Conservation (phyloP, 2,888 invertebrate genomes). For the Parnassius apollo region DNA sequence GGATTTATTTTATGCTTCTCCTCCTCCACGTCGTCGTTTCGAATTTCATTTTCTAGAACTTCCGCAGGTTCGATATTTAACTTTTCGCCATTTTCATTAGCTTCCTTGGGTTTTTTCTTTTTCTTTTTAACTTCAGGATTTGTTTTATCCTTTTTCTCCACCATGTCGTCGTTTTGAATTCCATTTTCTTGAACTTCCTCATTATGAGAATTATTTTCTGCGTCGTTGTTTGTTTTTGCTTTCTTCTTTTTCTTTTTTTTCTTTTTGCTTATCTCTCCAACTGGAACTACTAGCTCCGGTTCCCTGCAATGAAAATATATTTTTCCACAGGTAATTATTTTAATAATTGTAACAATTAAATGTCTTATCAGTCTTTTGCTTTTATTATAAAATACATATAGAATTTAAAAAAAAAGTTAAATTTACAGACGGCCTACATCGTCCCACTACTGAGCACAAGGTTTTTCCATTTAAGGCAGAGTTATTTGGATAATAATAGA, state of each 20-base stretch:
- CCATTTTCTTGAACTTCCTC: slow-evolving; percentile 37
- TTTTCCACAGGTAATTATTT: too few relatives aligned
- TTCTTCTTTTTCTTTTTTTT: slow-evolving; percentile 67
- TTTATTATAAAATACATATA: too few relatives aligned
- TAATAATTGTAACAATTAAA: too few relatives aligned
- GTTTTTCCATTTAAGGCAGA: too few relatives aligned
- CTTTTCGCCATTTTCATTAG: slow-evolving; percentile 32
- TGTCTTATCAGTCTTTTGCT: too few relatives aligned
- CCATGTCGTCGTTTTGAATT: neutral
- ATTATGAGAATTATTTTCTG: slow-evolving; percentile 16
- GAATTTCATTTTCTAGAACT: slow-evolving; percentile 40
- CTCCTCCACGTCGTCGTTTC: slow-evolving; percentile 28
- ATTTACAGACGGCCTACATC: too few relatives aligned
- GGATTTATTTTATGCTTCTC: slow-evolving; percentile 24
- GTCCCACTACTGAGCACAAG: too few relatives aligned
- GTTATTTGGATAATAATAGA: too few relatives aligned
- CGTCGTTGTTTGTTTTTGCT: slow-evolving; percentile 31
- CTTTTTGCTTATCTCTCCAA: slow-evolving; percentile 58
- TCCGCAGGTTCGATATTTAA: slow-evolving; percentile 19
- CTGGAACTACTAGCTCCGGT: slow-evolving; percentile 58
- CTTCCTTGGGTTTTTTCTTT: slow-evolving; percentile 63
- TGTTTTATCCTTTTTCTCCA: too few relatives aligned
- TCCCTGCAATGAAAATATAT: slow-evolving; percentile 45
- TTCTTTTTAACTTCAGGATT: slow-evolving; percentile 46
- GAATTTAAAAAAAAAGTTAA: too few relatives aligned